phyloP scores from a whole-genome alignment of 2,113 vertebrate genomes.

The Bolborhynchus lineola region DNA sequence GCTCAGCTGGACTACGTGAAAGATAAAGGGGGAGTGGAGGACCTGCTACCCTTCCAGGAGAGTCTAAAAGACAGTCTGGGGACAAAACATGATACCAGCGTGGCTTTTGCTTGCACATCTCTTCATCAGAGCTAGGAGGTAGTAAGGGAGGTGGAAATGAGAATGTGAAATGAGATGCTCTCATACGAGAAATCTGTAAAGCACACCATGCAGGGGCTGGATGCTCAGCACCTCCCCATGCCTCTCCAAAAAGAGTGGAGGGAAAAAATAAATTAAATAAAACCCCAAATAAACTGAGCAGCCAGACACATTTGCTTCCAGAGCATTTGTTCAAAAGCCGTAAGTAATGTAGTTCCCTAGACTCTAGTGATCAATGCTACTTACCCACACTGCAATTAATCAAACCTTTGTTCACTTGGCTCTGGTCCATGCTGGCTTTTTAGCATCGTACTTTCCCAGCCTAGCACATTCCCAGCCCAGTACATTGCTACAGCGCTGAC shows the following conservation, averaged over 20 bases:
- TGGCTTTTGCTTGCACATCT: neutral
- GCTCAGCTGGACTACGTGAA: neutral
- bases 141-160: neutral
- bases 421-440: neutral
- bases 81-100: neutral
- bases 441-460: neutral
- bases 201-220: too few species aligned
- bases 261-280: neutral
- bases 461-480: neutral
- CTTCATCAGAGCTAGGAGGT: neutral
- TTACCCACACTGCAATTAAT: constrained; percentile 16
- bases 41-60: neutral
- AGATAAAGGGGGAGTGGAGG: neutral
- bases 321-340: neutral
- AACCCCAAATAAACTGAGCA: neutral
- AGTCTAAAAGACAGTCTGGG: neutral
- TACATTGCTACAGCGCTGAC: neutral
- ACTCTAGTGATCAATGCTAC: neutral
- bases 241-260: neutral
- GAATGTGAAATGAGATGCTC: neutral
- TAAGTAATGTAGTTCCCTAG: constrained; percentile 8
- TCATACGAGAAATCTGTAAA: neutral
- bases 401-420: neutral
- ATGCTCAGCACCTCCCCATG: neutral
- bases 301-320: neutral